Evolutionary conservation across 2,888 invertebrate species (phyloP), one percentile per base, ranked within the genome.

Genomic region (Tenthredo distinguenda): DNA sequence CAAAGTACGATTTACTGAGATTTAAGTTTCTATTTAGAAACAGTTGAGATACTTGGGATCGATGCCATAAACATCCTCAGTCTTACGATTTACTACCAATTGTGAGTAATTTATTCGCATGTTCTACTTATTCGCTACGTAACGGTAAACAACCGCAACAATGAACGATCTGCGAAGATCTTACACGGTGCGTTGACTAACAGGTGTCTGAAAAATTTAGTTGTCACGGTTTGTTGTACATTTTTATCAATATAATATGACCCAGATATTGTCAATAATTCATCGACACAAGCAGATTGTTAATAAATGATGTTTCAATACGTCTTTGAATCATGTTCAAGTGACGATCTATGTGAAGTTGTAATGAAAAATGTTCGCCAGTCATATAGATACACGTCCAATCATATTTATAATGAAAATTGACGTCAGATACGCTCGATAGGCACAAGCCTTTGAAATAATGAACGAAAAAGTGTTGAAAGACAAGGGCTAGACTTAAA

Each of bases 61-160:
- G 43, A 74, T 74, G 21, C 43, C 43, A 74, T 43, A 9, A 74
- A 74, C 21, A 43, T 43, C 21, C 43, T 71, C 6, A 15, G 81
- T 21, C 58, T 21, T 9, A 58, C 58, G 62, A 62, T 81, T 81
- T 81, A 81, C 62, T 62, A 58, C 81, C 81, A 62, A 62, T 81
- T 81, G 62, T 40, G 26, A 62, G 58, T 62, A 62, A 58, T 62
- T 81, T 81, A 81, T 81, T 81, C 81, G 62, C 81, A 81, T 81
- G 81, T 81, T 81, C 81, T 62, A 81, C 81, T 81, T 81, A 77
- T 77, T 77, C 77, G 77, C 40, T 55, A 34, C 31, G 31, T 55
- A 77, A 77, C 77, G 77, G 77, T 77, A 77, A 43, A 74, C 26
- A 74, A n/a, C 43, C 72, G 26, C 72, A 77, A 77, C 77, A 77